These are phyloP conservation scores for Channallabes apus DNA, from an alignment of 2,797 vertebrate species.

Conservation along the genomic window DNA sequence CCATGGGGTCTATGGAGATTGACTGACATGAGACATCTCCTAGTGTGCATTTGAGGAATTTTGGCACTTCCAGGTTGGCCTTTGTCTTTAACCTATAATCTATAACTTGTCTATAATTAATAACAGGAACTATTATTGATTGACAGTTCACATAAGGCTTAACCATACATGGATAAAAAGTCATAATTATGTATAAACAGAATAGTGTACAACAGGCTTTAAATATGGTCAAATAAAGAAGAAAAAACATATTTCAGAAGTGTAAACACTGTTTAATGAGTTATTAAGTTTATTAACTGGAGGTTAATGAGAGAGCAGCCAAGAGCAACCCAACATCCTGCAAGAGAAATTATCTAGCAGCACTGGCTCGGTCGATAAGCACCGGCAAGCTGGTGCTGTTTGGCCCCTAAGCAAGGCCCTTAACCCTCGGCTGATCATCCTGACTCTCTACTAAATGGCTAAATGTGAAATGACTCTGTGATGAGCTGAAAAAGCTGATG, in stretches of 20 bases:
- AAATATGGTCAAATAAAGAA: neutral
- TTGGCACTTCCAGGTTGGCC: too few relatives aligned
- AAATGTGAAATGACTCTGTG: neutral
- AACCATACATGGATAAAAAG: neutral
- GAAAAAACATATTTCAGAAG: neutral
- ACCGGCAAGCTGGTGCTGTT: neutral
- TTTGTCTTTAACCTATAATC: neutral
- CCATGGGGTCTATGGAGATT: too few relatives aligned
- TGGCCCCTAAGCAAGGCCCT: conserved; percentile 4
- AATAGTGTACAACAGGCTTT: neutral
- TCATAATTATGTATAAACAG: too few relatives aligned
- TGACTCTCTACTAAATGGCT: neutral
- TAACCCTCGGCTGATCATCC: neutral
- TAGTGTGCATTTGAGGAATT: too few relatives aligned
- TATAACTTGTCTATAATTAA: neutral
- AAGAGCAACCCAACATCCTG: neutral
- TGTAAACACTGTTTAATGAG: neutral
- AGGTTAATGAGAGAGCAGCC: conserved; percentile 15
- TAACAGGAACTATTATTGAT: neutral
- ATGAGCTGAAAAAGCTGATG: neutral
- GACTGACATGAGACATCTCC: too few relatives aligned
- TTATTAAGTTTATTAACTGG: neutral
- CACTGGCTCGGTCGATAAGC: neutral
- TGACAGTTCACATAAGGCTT: neutral
- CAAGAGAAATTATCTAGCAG: neutral